Conservation (phyloP, 1,140 invertebrate species). For the Neelides sp. region DNA sequence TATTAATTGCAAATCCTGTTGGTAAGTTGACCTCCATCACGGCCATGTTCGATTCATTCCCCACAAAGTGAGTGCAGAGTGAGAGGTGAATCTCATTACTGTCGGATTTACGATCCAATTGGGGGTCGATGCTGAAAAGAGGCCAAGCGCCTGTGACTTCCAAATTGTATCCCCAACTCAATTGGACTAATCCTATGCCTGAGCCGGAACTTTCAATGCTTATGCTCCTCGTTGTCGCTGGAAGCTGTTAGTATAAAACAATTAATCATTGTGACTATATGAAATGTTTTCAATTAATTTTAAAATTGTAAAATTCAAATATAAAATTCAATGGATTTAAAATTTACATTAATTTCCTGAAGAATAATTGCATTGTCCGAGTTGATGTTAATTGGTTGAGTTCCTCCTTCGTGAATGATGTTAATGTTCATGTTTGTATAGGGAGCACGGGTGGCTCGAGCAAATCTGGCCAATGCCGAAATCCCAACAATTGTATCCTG, state of each 20-base stretch:
- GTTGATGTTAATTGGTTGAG: constrained; percentile 48
- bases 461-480: constrained; percentile 55
- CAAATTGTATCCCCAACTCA: constrained; percentile 69
- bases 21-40: constrained; percentile 75
- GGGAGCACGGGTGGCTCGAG: constrained; percentile 45
- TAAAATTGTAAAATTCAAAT: constrained; percentile 2
- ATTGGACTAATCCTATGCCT: constrained; percentile 70
- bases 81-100: constrained; percentile 70
- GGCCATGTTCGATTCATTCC: constrained; percentile 67
- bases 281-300: not conserved
- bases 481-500: constrained; percentile 42
- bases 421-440: constrained; percentile 43
- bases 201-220: constrained; percentile 59
- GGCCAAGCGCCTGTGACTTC: constrained; percentile 82
- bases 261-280: too few species aligned
- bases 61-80: constrained; percentile 52
- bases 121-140: constrained; percentile 73
- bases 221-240: constrained; percentile 42
- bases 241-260: constrained; percentile 39
- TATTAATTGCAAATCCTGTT: constrained; percentile 69
- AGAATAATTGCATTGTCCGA: constrained; percentile 57
- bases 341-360: constrained; percentile 51
- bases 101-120: constrained; percentile 72
- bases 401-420: constrained; percentile 43
- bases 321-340: not conserved